Percentiles rank a stretch among this genome's conserved stretches.
These are phyloP conservation scores for Picathartes gymnocephalus DNA, from an alignment of 2,113 vertebrate species.

Conservation along the genomic window DNA sequence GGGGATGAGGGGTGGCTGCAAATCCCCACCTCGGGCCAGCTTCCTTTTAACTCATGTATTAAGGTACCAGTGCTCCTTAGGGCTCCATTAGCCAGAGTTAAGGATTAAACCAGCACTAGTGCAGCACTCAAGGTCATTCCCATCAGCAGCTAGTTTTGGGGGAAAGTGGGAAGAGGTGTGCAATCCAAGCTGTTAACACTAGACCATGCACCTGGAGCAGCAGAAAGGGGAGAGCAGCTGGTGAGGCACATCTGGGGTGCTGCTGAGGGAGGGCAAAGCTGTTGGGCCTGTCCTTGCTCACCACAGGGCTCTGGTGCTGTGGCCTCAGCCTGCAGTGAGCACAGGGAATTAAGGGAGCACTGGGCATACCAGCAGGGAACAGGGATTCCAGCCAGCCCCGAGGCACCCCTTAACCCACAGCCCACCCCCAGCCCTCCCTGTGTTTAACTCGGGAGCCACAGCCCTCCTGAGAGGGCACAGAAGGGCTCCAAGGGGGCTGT, in stretches of 20 bases:
- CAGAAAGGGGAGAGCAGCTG: not conserved
- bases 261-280: not conserved
- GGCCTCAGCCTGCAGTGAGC: not conserved
- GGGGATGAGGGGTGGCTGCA: rapidly evolving
- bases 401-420: not conserved
- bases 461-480: not conserved
- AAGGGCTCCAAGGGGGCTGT: not conserved
- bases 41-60: not conserved
- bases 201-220: not conserved
- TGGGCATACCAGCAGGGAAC: not conserved
- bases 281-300: not conserved
- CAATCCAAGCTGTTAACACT: not conserved
- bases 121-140: not conserved
- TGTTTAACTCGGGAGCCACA: not conserved
- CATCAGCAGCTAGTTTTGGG: not conserved
- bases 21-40: not conserved
- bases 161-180: not conserved
- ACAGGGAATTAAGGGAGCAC: not conserved
- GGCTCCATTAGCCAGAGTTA: not conserved
- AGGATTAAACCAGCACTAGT: constrained; percentile 20
- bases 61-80: not conserved
- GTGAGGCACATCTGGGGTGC: not conserved
- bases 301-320: not conserved
- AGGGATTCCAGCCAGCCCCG: not conserved
- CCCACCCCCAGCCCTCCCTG: not conserved